These are phyloP conservation scores for Centropus bengalensis DNA, from an alignment of 2,113 vertebrate species.

Conservation along the genomic window DNA sequence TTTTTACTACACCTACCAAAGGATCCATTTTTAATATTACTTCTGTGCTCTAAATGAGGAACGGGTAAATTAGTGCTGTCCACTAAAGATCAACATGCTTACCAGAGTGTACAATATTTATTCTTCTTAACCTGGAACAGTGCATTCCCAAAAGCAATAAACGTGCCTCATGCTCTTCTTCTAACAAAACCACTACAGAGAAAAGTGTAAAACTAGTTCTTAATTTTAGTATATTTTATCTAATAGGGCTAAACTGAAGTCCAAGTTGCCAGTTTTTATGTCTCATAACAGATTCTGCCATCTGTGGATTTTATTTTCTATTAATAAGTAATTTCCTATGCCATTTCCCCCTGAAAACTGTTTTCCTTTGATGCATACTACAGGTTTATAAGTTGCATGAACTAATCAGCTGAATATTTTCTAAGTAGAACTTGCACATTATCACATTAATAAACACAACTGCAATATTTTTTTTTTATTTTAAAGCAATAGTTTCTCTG, in stretches of 20 bases:
- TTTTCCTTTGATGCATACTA: not conserved
- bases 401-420: not conserved
- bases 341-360: not conserved
- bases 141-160: constrained; percentile 36
- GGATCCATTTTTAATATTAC: not conserved
- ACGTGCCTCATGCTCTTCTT: not conserved
- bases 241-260: not conserved
- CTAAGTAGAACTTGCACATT: not conserved
- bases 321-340: not conserved
- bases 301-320: not conserved
- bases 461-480: not conserved
- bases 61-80: constrained; percentile 12
- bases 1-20: not conserved
- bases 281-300: not conserved
- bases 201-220: not conserved
- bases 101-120: constrained; percentile 23
- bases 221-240: not conserved
- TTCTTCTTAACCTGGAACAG: not conserved
- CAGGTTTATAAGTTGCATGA: not conserved
- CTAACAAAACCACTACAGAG: not conserved
- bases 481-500: not conserved
- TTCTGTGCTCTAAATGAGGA: not conserved
- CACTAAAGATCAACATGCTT: constrained; percentile 23
- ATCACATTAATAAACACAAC: not conserved
- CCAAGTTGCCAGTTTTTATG: not conserved